Conservation (phyloP, 2,888 invertebrate species). For the Ametastegia equiseti region DNA sequence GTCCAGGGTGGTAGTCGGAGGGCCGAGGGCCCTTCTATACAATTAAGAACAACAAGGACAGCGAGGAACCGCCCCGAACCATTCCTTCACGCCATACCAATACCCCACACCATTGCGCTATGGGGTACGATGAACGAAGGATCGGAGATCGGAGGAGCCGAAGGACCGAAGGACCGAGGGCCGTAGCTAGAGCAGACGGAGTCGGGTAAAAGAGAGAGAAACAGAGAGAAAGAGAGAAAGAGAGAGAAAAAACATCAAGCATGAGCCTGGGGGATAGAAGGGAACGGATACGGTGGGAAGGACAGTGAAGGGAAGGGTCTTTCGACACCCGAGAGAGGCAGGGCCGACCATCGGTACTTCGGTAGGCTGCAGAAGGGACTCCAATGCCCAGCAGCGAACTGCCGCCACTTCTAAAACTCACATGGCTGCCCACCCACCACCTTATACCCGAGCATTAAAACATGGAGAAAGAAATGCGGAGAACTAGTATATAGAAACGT, state of each 20-base stretch:
- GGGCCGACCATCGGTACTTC: slow-evolving; percentile 51
- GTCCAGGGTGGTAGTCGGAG: slow-evolving; percentile 35
- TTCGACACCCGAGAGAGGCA: slow-evolving; percentile 62
- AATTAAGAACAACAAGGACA: slow-evolving; percentile 64
- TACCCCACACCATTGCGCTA: slow-evolving; percentile 53
- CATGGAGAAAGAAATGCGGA: background rate
- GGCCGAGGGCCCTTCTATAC: slow-evolving; percentile 60
- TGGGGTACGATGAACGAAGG: background rate
- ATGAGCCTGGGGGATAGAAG: background rate
- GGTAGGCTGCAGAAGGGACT: slow-evolving; percentile 51
- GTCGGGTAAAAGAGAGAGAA: background rate
- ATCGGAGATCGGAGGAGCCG: background rate
- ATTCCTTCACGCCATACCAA: slow-evolving; percentile 65
- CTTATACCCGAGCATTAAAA: too few relatives aligned
- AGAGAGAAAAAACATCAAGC: slow-evolving; percentile 3
- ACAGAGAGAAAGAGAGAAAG: background rate
- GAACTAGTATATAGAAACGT: background rate
- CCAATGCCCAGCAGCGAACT: slow-evolving; percentile 64
- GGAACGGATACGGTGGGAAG: background rate
- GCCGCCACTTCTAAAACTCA: slow-evolving; percentile 48
- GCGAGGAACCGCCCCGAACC: slow-evolving; percentile 65
- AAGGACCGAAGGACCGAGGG: background rate
- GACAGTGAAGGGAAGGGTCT: slow-evolving; percentile 60
- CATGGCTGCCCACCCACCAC: slow-evolving; percentile 54
- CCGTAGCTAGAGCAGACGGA: background rate